Evolutionary conservation across 1,140 invertebrate genomes (phyloP).

Genomic region (Formica exsecta): DNA sequence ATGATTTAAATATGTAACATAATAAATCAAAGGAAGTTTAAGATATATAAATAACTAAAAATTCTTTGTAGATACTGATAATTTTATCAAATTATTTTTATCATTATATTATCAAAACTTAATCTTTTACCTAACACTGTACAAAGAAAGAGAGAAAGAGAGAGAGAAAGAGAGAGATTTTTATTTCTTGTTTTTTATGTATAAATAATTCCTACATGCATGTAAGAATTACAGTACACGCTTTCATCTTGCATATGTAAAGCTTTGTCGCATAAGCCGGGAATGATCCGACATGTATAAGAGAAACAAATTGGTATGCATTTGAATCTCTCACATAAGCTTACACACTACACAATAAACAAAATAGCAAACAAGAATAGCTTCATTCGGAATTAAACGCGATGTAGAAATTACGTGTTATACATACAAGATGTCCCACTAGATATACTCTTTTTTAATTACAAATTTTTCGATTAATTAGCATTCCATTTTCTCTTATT

Average conservation of each 20-base stretch:
- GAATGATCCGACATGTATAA: background rate
- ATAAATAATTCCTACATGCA: background rate
- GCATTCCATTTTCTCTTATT: background rate
- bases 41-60: constrained; percentile 2
- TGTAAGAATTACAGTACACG: background rate
- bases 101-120: background rate
- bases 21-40: background rate
- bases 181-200: background rate
- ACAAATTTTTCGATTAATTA: background rate
- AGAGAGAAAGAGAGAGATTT: background rate
- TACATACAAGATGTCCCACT: background rate
- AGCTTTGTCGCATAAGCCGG: constrained; percentile 30
- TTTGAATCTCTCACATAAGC: constrained; percentile 2
- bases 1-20: background rate
- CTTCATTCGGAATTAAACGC: background rate
- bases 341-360: constrained; percentile 8
- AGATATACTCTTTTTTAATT: background rate
- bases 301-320: background rate
- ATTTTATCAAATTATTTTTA: constrained; percentile 6
- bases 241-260: constrained; percentile 15
- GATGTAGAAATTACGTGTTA: background rate
- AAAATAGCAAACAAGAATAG: constrained; percentile 22
- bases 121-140: background rate
- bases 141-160: no score
- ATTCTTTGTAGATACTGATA: background rate